Base-by-base conservation (phyloP, 1,140 invertebrate species). In the Neelides sp. region DNA sequence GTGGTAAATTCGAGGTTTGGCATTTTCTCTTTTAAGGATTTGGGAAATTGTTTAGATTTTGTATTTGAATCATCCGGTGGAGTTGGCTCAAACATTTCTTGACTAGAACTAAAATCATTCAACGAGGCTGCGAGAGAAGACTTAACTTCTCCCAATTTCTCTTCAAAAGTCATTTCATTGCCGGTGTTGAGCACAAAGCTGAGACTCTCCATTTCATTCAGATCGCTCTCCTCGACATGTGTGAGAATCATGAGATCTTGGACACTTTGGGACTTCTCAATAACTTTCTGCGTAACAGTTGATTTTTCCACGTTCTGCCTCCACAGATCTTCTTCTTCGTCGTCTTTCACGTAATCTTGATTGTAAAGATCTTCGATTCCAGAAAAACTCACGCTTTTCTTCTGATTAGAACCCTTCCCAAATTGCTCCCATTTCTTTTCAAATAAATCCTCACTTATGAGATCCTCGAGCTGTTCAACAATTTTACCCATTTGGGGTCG, bases 171-270 rank as follows among this genome's bases (percentile, higher is more conserved):
- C 30, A 36, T 71, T 51, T 77, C 75, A 56, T 75, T 77, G 10
- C 73, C 73, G 43, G 67, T 71, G 37, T 61, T 63, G 19, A 67
- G 28, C 41, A 52, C 19, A 35, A 42, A 61, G 19, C 57, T 58
- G 15, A 53, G 36, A 43, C 63, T 62, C 39, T 70, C 69, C 1
- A 61, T 55, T 49, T 70, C 69, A 56, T 77, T 76, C 2, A 76
- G 74, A 57, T 79, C 78, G 8, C 73, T 75, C 24, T 63, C 66
- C 58, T 82, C 80, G 15, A 82, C 79, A 57, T 80, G 78, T 2
- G 79, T 80, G 10, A 83, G 64, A n/a, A 80, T 70, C 78, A 83
- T 80, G 19, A 82, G 65, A 69, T 82, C 79, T 17, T 80, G 77
- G 2, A 81, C 78, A 44, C 78, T 81, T 65, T 76, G 77, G 0